Percentiles rank a stretch among this genome's conserved stretches.
Evolutionary conservation across 2,888 invertebrate genomes (phyloP).

Genomic region (Leucozona laternaria): DNA sequence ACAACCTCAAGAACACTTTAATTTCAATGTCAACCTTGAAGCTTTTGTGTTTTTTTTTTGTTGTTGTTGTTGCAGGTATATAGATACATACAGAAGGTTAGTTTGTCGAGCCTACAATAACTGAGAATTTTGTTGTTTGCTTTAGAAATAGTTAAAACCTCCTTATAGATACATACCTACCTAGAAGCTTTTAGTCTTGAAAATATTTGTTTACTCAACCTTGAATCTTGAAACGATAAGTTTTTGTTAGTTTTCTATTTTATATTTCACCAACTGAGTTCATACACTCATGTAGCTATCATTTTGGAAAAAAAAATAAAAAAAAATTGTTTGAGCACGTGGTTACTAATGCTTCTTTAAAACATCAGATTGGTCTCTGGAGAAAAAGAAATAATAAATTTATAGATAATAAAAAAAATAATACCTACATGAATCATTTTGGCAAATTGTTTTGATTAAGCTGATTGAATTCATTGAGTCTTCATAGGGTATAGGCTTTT

Average conservation of each 20-base stretch:
- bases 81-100: conserved; percentile 10
- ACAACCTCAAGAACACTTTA: conserved; percentile 57
- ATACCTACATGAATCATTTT: conserved; percentile 47
- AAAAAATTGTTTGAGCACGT: conserved; percentile 48
- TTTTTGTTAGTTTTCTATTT: conserved; percentile 31
- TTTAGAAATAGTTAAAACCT: conserved; percentile 54
- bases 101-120: conserved; percentile 2
- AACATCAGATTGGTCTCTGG: conserved; percentile 40
- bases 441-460: conserved; percentile 50
- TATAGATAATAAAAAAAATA: not conserved
- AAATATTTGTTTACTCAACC: conserved; percentile 54
- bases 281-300: no score
- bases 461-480: conserved; percentile 28
- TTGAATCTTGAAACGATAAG: conserved; percentile 56
- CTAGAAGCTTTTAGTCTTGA: conserved; percentile 14
- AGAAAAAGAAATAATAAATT: conserved; percentile 19
- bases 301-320: conserved; percentile 18
- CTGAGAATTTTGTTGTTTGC: conserved; percentile 13
- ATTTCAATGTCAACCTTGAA: conserved; percentile 63
- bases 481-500: conserved; percentile 24
- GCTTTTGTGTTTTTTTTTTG: conserved; percentile 21
- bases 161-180: no score
- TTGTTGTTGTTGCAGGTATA: conserved; percentile 2
- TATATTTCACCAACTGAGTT: conserved; percentile 25
- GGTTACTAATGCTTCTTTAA: conserved; percentile 35